Conservation (phyloP, 2,888 invertebrate genomes). For the Piscicola geometra region DNA sequence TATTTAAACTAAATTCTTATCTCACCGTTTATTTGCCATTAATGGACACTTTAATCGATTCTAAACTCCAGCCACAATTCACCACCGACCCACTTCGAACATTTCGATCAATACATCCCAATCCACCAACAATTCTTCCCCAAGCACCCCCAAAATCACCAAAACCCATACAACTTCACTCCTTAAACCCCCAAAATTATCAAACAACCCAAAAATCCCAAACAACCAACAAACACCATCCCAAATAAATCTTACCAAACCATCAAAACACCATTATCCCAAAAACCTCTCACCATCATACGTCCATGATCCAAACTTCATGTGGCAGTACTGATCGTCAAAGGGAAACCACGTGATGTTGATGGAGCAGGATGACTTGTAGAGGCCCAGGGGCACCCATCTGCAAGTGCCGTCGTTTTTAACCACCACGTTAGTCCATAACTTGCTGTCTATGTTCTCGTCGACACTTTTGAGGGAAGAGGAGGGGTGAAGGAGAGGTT, state of each 20-base stretch:
- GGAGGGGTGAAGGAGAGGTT: no score
- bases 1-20: no score
- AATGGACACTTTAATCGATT: not conserved
- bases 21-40: no score
- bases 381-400: constrained; percentile 45
- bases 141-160: no score
- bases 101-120: no score
- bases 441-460: constrained; percentile 46
- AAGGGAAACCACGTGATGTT: constrained; percentile 46
- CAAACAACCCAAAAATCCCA: no score
- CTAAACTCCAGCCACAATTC: not conserved
- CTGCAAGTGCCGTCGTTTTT: constrained; percentile 40
- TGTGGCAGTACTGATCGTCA: constrained; percentile 45
- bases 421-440: constrained; percentile 44
- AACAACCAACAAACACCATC: no score
- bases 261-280: not conserved
- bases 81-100: no score
- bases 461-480: constrained; percentile 40
- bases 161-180: no score
- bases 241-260: no score
- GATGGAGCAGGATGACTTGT: constrained; percentile 45
- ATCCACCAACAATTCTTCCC: no score
- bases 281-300: constrained; percentile 42
- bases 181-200: no score
- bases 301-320: constrained; percentile 47